Base-by-base conservation (phyloP, 1,140 invertebrate genomes). In the Uloborus diversus region DNA sequence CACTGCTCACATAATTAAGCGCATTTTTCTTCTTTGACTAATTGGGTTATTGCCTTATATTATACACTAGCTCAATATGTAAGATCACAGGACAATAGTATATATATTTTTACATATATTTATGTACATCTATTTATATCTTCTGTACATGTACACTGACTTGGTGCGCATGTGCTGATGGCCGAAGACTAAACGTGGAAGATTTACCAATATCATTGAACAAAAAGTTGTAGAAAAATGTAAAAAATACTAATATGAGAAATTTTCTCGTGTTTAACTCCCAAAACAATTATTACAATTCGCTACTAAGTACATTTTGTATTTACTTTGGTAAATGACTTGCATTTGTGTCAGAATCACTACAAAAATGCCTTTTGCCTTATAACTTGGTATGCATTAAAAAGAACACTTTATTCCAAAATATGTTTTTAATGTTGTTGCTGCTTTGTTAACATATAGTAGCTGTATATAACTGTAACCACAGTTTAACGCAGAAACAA, bases 101-200 rank as follows among this genome's bases (percentile, higher is more conserved):
- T 66, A 66, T 25, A 27, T 17, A 42, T 25, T 66, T 66, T 20
- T 5, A 17, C n/a, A 35, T 62, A 17, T 64, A 35, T 35, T n/a
- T 33, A 33, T 62, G 35, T 62, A 62, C 25, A 62, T 33, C 59
- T 62, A 62, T 62, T 14, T 62, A 35, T 62, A 17, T 17, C 32
- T 57, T 27, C 66, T 70, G 49, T 70, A 70, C 66, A 70, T 35
- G 25, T 70, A 70, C 66, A 70, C 30, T 57, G 66, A 30, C 56
- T 56, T 28, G 51, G 51, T 57, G 66, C 32, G 28, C 30, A 33
- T 56, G 30, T 17, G 30, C 23, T 25, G 53, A 23, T 49, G 57
- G 30, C 11, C 37, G 27, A 4, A 4, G 66, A 70, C 5, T 42
- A 25, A 70, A 70, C 33, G 56, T 70, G 66, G 51, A 30, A 17